Conservation (phyloP, 2,888 invertebrate genomes). For the Tenthredo amoena region DNA sequence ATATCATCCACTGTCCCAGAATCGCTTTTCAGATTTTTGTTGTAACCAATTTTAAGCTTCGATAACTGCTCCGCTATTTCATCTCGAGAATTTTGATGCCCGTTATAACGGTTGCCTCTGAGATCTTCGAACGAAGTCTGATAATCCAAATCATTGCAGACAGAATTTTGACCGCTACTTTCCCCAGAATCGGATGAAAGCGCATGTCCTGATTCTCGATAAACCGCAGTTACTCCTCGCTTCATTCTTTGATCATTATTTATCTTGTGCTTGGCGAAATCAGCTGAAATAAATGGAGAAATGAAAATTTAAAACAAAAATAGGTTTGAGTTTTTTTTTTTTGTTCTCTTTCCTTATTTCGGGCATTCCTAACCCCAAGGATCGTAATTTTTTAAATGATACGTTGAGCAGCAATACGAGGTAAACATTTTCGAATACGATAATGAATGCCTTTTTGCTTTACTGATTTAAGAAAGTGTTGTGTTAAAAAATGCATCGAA, state of each 20-base stretch:
- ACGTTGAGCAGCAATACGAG: background rate
- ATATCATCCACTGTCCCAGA: background rate
- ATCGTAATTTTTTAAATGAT: background rate
- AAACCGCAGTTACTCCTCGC: background rate
- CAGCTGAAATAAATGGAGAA: background rate
- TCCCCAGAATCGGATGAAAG: background rate
- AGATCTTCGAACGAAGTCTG: background rate
- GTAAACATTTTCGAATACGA: background rate
- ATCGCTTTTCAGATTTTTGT: background rate
- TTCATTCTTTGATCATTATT: background rate
- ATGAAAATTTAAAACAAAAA: background rate
- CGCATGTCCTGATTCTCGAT: background rate
- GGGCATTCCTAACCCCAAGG: background rate
- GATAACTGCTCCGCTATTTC: slow-evolving; percentile 6
- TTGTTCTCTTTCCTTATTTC: background rate
- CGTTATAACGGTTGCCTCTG: background rate
- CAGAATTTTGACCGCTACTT: background rate
- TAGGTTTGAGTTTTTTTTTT: background rate
- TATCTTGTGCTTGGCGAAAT: background rate
- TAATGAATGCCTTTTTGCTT: background rate
- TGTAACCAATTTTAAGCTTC: background rate
- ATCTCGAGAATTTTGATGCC: background rate
- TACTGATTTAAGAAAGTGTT: background rate
- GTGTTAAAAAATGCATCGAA: background rate
- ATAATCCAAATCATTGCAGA: background rate